Base-by-base conservation (phyloP, 2,113 vertebrate genomes). In the Anguilla rostrata region DNA sequence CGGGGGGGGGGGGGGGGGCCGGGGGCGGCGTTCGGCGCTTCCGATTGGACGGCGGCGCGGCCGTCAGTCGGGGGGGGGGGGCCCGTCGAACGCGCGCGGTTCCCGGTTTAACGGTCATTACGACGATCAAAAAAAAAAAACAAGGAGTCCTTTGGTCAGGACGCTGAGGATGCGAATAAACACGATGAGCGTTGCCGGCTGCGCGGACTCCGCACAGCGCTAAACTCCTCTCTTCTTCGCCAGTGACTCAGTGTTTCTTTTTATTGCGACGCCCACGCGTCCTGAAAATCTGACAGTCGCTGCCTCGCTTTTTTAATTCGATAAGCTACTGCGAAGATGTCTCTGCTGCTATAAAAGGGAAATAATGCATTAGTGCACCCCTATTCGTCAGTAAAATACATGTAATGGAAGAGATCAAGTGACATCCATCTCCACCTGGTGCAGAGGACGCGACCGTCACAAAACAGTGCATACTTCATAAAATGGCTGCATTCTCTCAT, bases 11-110 rank as follows among this genome's bases (percentile, higher is more conserved):
- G 91, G 93, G 34, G 34, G 34, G 34, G 34, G 87, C 90, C 94
- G 92, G 89, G 92, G 90, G 91, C 93, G 91, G 91, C 92, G 90
- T 94, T 94, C 93, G 93, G 94, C 93, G 91, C 89, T 91, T 91
- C 88, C 94, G 93, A 94, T 95, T 94, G 93, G 91, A 94, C 89
- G 43, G 78, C 89, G 84, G 87, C 89, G 87, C 88, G 88, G 93
- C 91, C 88, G 93, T 91, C 91, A 92, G 93, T 94, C 91, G 90
- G 60, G 87, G 91, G 60, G 87, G 91, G n/a, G 89, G 87, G 34
- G 34, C 34, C 81, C 92, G 89, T 90, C 85, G 81, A 89, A 85
- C 87, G 84, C 84, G 89, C 90, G 87, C 34, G 34, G 34, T 80
- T 90, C 63, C 22, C 78, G 81, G 89, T 91, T 75, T 79, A 87